Percentiles rank a stretch among this genome's conserved stretches.
phyloP scores from a whole-genome alignment of 2,888 invertebrate species.

The Euproctis similis region DNA sequence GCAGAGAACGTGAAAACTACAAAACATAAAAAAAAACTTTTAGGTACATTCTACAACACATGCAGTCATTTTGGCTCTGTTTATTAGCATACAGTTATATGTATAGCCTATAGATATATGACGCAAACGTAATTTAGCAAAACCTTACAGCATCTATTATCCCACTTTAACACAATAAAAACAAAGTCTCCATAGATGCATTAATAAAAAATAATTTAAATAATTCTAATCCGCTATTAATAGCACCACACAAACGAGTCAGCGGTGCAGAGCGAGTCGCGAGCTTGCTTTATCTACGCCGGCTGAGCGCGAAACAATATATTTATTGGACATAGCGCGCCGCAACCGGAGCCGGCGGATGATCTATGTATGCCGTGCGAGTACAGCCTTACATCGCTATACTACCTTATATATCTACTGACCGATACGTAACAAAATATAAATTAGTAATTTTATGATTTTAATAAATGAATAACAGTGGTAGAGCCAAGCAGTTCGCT shows the following conservation, averaged over 20 bases:
- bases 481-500: too few species aligned
- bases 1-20: too few species aligned
- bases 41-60: too few species aligned
- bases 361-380: constrained; percentile 63
- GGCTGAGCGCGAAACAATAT: constrained; percentile 74
- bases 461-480: constrained; percentile 1
- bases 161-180: too few species aligned
- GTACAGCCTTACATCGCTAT: constrained; percentile 43
- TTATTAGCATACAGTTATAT: too few species aligned
- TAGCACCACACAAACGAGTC: constrained; percentile 32
- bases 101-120: too few species aligned
- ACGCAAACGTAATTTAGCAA: too few species aligned
- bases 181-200: too few species aligned
- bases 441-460: neutral
- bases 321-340: constrained; percentile 71
- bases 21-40: too few species aligned
- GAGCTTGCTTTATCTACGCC: constrained; percentile 75
- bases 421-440: neutral
- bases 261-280: constrained; percentile 66
- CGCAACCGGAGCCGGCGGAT: constrained; percentile 56
- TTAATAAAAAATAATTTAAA: too few species aligned
- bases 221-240: constrained; percentile 34
- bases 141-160: too few species aligned
- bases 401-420: constrained; percentile 6
- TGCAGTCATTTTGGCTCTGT: too few species aligned